Base-by-base conservation (phyloP, 2,888 invertebrate species). In the Camptogramma bilineatum region DNA sequence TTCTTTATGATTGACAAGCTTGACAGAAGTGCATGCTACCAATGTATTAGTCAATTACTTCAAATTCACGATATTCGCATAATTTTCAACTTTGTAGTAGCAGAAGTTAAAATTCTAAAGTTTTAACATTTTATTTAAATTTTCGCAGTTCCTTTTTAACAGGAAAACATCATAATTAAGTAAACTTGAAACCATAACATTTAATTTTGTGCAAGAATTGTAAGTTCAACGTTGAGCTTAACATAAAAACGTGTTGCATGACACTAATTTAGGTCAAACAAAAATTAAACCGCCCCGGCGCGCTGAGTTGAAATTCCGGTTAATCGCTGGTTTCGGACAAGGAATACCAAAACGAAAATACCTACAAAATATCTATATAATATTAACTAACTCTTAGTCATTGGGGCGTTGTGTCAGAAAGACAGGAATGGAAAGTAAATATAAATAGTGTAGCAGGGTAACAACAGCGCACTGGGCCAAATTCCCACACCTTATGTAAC, bases 371-470 rank as follows among this genome's bases (percentile, higher is more conserved):
- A 28, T 28, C 28, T 28, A 28, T 28, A 28, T 84, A 83, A 84
- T 79, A 85, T 85, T 83, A 84, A 82, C 76, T 70, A 74, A 77
- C 77, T 84, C 84, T 88, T 86, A 86, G 84, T 87, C 86, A 85
- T 82, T 83, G 82, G 80, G 81, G 63, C 21, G 79, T 82, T 52
- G 86, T 88, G 89, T 88, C 87, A 87, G 85, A 81, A 78, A 79
- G 82, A 79, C 83, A 77, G 81, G 83, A 85, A 86, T 86, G 87
- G 86, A 88, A 88, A 87, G 85, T 84, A 85, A 78, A 78, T 88
- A 89, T 89, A 88, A 90, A 90, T 88, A 87, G 86, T 84, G 47
- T 39, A 61, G 61, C 60, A 62, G 51, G 61, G 58, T 58, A 68
- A 77, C 78, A 80, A 81, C 82, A 81, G 48, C 77, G 75, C 80